Percentiles rank a stretch among this genome's conserved stretches.
Evolutionary conservation across 1,140 invertebrate species (phyloP).

Genomic region (Ceratoteleas bidentatus): DNA sequence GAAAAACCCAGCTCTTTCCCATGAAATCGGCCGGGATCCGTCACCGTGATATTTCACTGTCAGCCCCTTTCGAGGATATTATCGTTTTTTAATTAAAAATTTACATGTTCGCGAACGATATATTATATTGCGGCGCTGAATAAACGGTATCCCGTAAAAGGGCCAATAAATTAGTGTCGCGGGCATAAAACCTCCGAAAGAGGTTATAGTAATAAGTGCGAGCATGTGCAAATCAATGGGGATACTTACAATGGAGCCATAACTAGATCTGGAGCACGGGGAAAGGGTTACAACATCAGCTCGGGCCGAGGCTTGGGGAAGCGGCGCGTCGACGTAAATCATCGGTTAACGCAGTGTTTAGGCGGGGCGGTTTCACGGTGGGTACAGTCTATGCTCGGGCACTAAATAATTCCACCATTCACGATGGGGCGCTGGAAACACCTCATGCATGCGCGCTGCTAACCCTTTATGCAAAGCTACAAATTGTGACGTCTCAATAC

Average conservation of each 20-base stretch:
- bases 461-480: constrained; percentile 64
- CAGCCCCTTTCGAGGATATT: constrained; percentile 30
- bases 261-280: constrained; percentile 72
- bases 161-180: constrained; percentile 65
- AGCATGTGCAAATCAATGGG: constrained; percentile 69
- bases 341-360: constrained; percentile 81
- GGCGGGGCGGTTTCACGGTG: constrained; percentile 82
- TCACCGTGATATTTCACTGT: constrained; percentile 27
- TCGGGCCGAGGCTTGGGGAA: constrained; percentile 30
- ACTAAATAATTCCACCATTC: constrained; percentile 81
- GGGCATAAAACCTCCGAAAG: constrained; percentile 60
- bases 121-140: constrained; percentile 36
- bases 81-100: constrained; percentile 62
- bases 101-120: constrained; percentile 49
- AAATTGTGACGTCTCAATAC: constrained; percentile 71
- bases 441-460: constrained; percentile 23
- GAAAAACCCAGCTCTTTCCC: constrained; percentile 55
- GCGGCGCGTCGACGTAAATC: constrained; percentile 76
- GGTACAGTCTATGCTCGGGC: constrained; percentile 77
- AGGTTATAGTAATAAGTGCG: constrained; percentile 68
- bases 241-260: constrained; percentile 68
- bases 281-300: constrained; percentile 67
- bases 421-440: constrained; percentile 64
- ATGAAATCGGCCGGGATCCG: constrained; percentile 26
- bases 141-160: constrained; percentile 43